Evolutionary conservation across 2,888 invertebrate species (phyloP).

Genomic region (Dicyrtomina minuta): DNA sequence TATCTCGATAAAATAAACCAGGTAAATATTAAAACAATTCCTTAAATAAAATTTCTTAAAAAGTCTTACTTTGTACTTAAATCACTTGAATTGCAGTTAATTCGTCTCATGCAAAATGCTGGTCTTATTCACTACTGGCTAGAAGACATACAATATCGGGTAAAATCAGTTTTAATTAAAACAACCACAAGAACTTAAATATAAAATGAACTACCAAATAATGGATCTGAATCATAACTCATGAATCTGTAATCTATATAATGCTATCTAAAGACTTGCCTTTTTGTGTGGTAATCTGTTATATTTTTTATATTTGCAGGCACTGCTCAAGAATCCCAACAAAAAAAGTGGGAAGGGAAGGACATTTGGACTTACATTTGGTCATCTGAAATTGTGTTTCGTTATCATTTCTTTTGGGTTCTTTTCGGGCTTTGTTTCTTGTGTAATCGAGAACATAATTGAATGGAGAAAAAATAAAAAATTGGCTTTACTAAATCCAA

Average conservation of each 20-base stretch:
- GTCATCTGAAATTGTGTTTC: constrained; percentile 49
- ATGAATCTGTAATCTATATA: background rate
- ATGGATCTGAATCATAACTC: background rate
- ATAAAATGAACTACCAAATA: too few relatives aligned
- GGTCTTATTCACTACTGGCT: constrained; percentile 97
- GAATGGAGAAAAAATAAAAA: constrained; percentile 18
- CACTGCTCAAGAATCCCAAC: constrained; percentile 43
- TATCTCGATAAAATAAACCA: constrained; percentile 50
- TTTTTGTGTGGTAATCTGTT: background rate
- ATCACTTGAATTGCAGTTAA: constrained; percentile 61
- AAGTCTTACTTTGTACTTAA: background rate
- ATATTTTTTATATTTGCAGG: constrained; percentile 19
- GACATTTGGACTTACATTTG: constrained; percentile 37
- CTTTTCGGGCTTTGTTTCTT: constrained; percentile 35
- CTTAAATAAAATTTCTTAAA: too few relatives aligned
- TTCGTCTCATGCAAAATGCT: constrained; percentile 65
- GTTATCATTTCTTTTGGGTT: constrained; percentile 41
- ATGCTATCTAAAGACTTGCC: background rate
- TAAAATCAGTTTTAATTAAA: background rate
- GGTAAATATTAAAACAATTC: too few relatives aligned
- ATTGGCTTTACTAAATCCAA: background rate
- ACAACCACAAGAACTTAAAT: background rate
- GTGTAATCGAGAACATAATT: constrained; percentile 21
- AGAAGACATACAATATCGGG: constrained; percentile 68
- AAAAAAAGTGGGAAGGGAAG: constrained; percentile 32